A percentile compares a stretch with the other conserved stretches of the same genome.
Conservation (phyloP, 1,140 invertebrate species). For the Bombus ignitus region DNA sequence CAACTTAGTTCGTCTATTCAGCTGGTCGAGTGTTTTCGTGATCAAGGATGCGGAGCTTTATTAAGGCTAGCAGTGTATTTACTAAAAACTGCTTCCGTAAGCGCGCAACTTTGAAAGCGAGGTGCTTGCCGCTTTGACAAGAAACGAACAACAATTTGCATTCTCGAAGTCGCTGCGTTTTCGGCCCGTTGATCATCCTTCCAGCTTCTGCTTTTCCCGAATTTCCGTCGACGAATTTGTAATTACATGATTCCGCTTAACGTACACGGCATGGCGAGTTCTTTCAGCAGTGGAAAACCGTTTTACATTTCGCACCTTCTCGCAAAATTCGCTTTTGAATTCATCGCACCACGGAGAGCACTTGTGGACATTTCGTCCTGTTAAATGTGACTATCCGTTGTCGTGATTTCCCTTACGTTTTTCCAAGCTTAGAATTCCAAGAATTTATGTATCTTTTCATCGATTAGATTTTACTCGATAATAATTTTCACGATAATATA, state of each 20-base stretch:
- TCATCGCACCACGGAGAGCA: neutral
- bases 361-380: neutral
- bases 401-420: neutral
- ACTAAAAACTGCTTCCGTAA: constrained; percentile 35
- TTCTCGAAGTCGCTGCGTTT: constrained; percentile 13
- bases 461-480: too few species aligned
- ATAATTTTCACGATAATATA: too few species aligned
- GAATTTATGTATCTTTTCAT: neutral
- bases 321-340: constrained; percentile 15
- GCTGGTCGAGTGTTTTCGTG: constrained; percentile 46
- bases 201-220: neutral
- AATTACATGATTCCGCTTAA: constrained; percentile 32
- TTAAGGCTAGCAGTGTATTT: constrained; percentile 47
- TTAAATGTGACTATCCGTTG: neutral
- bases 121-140: constrained; percentile 16
- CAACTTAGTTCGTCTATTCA: constrained; percentile 17
- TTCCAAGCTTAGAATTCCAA: too few species aligned
- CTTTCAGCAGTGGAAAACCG: neutral
- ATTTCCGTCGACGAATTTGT: constrained; percentile 20
- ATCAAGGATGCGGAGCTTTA: constrained; percentile 48
- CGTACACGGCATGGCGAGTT: neutral
- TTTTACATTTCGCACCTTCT: constrained; percentile 1
- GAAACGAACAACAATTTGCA: constrained; percentile 50
- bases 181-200: constrained; percentile 35
- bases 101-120: constrained; percentile 14